Percentiles rank a stretch among this genome's conserved stretches.
These are phyloP conservation scores for Forbesichthys agassizii DNA, from an alignment of 2,113 vertebrate genomes.

Conservation along the genomic window DNA sequence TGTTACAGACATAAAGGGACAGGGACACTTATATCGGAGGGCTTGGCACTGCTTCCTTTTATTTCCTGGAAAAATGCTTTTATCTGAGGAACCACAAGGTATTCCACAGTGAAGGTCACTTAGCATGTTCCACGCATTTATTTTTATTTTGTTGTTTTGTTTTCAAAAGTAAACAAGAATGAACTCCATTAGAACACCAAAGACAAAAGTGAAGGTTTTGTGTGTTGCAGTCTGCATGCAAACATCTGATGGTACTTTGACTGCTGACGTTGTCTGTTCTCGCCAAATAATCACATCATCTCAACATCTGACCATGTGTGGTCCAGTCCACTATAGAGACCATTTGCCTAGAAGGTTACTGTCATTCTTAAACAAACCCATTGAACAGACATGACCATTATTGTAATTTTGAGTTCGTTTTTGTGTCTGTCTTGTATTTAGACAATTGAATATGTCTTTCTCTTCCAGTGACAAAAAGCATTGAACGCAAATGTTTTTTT, in stretches of 20 bases:
- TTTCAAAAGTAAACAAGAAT: constrained; percentile 2
- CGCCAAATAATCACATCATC: constrained; percentile 51
- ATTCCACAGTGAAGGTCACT: constrained; percentile 2
- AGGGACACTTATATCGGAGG: constrained; percentile 22
- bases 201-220: constrained; percentile 15
- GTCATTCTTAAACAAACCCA: constrained; percentile 35
- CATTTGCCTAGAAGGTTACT: constrained; percentile 47
- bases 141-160: background rate
- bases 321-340: constrained; percentile 9
- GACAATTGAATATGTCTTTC: constrained; percentile 29
- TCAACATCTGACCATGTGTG: constrained; percentile 38
- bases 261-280: constrained; percentile 45
- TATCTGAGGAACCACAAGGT: constrained; percentile 2
- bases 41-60: constrained; percentile 29
- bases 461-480: constrained; percentile 22
- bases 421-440: constrained; percentile 1
- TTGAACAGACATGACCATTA: constrained; percentile 28
- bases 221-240: constrained; percentile 30
- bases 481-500: background rate
- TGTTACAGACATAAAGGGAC: constrained; percentile 5
- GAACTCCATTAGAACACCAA: background rate
- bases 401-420: constrained; percentile 31
- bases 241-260: constrained; percentile 53
- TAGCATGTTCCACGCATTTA: background rate
- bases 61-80: constrained; percentile 45